These are phyloP conservation scores for Taeniopygia guttata DNA, from an alignment of 2,797 vertebrate species.

Conservation along the genomic window DNA sequence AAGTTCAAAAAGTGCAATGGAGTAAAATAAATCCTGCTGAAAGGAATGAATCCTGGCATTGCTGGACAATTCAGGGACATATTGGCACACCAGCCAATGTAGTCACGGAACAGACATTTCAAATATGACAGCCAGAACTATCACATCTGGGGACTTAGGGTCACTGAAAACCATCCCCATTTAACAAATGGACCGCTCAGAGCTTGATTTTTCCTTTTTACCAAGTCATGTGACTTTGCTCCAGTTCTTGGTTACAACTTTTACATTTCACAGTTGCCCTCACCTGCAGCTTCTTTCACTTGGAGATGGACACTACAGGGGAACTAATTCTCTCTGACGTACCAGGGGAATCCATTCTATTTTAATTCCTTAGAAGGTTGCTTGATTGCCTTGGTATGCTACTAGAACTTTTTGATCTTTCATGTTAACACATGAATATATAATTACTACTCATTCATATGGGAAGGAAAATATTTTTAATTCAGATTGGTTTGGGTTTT, in stretches of 20 bases:
- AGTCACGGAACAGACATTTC: neutral
- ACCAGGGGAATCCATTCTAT: neutral
- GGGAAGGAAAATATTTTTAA: neutral
- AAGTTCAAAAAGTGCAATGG: neutral
- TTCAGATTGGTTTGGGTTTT: neutral
- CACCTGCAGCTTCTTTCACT: neutral
- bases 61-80: rapidly evolving
- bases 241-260: neutral
- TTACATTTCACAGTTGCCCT: neutral
- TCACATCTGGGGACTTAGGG: neutral
- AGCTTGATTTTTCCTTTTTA: neutral
- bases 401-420: neutral
- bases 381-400: neutral
- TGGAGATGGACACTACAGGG: neutral
- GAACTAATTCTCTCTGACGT: neutral
- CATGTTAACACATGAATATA: neutral
- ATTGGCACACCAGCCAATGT: neutral
- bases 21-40: neutral
- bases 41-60: neutral
- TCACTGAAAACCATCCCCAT: neutral
- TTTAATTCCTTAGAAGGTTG: neutral
- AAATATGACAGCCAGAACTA: neutral
- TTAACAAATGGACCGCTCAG: neutral
- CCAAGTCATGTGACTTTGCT: neutral
- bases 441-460: neutral